These are phyloP conservation scores for Bombus polaris DNA, from an alignment of 1,140 invertebrate species.

Conservation along the genomic window DNA sequence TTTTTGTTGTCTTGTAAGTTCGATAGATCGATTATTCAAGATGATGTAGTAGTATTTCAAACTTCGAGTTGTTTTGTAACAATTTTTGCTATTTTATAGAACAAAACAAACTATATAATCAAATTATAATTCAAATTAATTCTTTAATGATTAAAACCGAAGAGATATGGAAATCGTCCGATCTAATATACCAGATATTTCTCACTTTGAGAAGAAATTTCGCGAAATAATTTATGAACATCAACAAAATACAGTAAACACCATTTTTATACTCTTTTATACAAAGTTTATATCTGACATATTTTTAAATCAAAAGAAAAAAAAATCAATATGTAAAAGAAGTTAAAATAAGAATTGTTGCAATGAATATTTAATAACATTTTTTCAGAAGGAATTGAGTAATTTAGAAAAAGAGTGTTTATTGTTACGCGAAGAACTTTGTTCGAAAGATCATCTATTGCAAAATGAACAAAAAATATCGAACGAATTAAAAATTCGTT, in stretches of 20 bases:
- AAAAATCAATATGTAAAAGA: not conserved
- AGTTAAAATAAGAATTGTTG: not conserved
- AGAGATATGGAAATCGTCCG: slow-evolving; percentile 25
- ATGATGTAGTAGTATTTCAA: not conserved
- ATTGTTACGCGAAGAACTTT: slow-evolving; percentile 62
- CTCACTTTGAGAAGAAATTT: slow-evolving; percentile 66
- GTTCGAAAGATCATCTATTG: slow-evolving; percentile 60
- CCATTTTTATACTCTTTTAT: not conserved
- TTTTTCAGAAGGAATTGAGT: not conserved
- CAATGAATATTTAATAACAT: not conserved
- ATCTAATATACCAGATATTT: slow-evolving; percentile 48
- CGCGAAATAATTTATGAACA: slow-evolving; percentile 68
- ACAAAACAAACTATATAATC: not conserved
- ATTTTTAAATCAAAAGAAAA: not conserved
- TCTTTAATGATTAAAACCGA: not conserved
- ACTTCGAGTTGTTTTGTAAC: not conserved
- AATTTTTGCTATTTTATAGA: not conserved
- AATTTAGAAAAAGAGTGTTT: slow-evolving; percentile 66
- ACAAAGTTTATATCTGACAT: not conserved
- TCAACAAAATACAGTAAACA: slow-evolving; percentile 62
- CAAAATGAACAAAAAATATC: slow-evolving; percentile 71
- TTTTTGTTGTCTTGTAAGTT: not conserved
- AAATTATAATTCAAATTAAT: not conserved
- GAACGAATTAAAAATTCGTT: slow-evolving; percentile 66
- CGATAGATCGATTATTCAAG: slow-evolving; percentile 1